A percentile compares a stretch with the other conserved stretches of the same genome.
Evolutionary conservation across 2,113 vertebrate genomes (phyloP).

Genomic region (Eulemur macaco): DNA sequence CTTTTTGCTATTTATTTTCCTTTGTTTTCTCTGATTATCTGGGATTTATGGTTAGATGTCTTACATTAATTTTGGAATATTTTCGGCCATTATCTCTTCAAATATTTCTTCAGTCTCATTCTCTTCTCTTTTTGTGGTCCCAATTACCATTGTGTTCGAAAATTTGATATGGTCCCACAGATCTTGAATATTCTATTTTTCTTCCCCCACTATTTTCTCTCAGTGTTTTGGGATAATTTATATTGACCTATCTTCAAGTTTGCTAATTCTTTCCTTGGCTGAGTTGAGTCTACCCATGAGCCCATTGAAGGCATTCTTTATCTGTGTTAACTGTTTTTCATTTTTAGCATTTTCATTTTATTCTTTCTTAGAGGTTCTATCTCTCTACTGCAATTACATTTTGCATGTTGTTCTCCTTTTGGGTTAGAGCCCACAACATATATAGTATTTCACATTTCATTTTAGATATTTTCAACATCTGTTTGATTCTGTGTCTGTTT

Average conservation of each 20-base stretch:
- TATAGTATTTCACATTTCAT: constrained; percentile 36
- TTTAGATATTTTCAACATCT: constrained; percentile 30
- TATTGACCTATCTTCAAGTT: not conserved
- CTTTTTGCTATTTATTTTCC: not conserved
- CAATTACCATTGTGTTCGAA: not conserved
- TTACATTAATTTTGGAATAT: constrained; percentile 44
- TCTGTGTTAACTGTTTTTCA: constrained; percentile 38
- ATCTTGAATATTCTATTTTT: not conserved
- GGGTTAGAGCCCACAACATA: constrained; percentile 10
- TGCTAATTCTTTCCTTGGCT: not conserved
- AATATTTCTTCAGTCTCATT: constrained; percentile 29
- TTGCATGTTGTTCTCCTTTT: constrained; percentile 12
- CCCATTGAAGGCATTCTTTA: not conserved
- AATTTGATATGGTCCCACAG: constrained; percentile 1
- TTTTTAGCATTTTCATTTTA: constrained; percentile 30
- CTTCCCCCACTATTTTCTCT: not conserved
- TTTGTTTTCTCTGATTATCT: constrained; percentile 34
- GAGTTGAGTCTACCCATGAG: constrained; percentile 23
- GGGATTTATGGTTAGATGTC: constrained; percentile 26
- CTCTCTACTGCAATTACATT: constrained; percentile 24
- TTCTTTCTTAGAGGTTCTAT: constrained; percentile 38
- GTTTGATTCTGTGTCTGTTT: not conserved
- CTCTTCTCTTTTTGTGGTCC: constrained; percentile 35
- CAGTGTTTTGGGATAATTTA: not conserved
- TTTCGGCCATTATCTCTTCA: constrained; percentile 41